Base-by-base conservation (phyloP, 2,797 vertebrate species). In the Trematomus bernacchii region DNA sequence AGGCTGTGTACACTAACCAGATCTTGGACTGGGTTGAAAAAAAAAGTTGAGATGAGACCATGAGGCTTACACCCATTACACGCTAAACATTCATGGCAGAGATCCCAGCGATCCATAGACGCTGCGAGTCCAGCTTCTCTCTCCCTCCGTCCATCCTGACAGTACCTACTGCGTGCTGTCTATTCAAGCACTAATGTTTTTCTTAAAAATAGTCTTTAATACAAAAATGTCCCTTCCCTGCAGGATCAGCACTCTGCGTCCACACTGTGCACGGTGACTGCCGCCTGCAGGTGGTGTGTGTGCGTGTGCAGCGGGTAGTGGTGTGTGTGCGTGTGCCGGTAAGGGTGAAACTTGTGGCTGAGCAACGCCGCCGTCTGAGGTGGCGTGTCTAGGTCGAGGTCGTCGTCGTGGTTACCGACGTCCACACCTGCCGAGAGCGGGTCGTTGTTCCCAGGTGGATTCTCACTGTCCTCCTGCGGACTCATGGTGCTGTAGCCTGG, bases 401-500 rank as follows among this genome's bases (percentile, higher is more conserved):
- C 98, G 62, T 99, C 98, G 0, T 99, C 98, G 1, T 99, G 98
- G 92, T 97, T 97, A 0, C 98, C 96, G 4, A 99, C 97, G 0
- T 99, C 98, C 0, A 99, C 98, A 0, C 98, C 97, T 0, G 98
- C 98, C 0, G 98, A 97, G 10, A 99, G 88, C 0, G 98, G 98
- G 90, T 99, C 98, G 0, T 96, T 99, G 85, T 97, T 99, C 85
- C 97, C 95, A 0, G 98, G 98, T 0, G 98, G 98, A 78, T 99
- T 99, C 89, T 99, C 98, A 0, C 98, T 99, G 95, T 99, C 98
- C 83, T 99, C 98, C 92, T 99, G 98, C 0, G 98, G 98, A 77
- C 98, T 99, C 98, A 99, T 99, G 27, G 98, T 99, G 90, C 98
- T 99, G 92, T 99, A 99, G 40, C 98, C 98, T 99, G 83, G 52